Base-by-base conservation (phyloP, 1,140 invertebrate species). In the Meloidogyne hapla region DNA sequence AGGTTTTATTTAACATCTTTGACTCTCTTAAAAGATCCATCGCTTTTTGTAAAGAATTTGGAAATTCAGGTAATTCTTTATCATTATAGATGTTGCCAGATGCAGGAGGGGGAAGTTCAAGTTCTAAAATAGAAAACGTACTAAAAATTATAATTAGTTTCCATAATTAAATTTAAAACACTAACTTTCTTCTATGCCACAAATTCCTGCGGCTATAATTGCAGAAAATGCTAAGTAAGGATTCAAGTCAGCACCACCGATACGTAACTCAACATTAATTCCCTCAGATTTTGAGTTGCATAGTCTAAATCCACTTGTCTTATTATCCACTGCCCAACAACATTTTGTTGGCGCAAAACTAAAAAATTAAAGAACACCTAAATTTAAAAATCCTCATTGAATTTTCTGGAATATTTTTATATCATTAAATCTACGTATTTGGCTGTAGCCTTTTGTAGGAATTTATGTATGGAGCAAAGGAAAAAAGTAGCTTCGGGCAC, bases 401-500 rank as follows among this genome's bases (percentile, higher is more conserved):
- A n/a, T n/a, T n/a, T n/a, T n/a, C n/a, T n/a, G n/a, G n/a, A n/a
- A n/a, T n/a, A n/a, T n/a, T n/a, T n/a, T n/a, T n/a, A n/a, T n/a
- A n/a, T n/a, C n/a, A n/a, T n/a, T n/a, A n/a, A n/a, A n/a, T n/a
- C n/a, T 26, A 70, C 69, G 56, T 73, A 4, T 63, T 33, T 12
- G 71, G 71, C 25, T 73, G 71, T n/a, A 73, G 71, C n/a, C 71
- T 28, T 38, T 73, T 73, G 48, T 73, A 73, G 28, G 71, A 73
- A 13, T 73, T 73, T 12, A 73, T 63, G 25, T 64, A 73, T 38
- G 71, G 71, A 13, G 71, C 71, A 61, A 73, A 33, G 38, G n/a
- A 73, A 73, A 64, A 26, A 73, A 6, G 56, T n/a, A 38, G 33
- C 61, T 23, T 73, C 71, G 2, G 42, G 56, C 2, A 40, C 71